Evolutionary conservation across 64 coral and sea anemone genomes (phyloP), one percentile per base, ranked within the genome.

Genomic region (Pachyseris speciosa): DNA sequence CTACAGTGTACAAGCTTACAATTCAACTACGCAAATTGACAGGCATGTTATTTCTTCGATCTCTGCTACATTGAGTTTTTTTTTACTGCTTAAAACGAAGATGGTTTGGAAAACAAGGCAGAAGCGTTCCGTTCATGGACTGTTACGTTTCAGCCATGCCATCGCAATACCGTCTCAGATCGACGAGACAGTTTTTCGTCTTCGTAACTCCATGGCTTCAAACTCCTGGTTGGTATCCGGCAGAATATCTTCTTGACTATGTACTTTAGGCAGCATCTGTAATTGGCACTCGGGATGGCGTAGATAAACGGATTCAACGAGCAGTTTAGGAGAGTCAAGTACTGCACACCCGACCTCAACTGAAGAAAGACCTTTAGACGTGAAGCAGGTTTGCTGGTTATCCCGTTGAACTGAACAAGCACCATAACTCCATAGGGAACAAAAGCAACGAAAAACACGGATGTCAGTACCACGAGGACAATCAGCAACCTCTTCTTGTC

Each of bases 351-450:
- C 10, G 8, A 47, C 38, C 28, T 25, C 1, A 76, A 13, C 3
- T 16, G 67, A 71, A 15, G 11, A 31, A 71, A 71, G 67, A 40
- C 31, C 15, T 32, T 10, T 4, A 4, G 16, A 19, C 31, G 33
- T 31, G 25, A 26, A 51, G 15, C 24, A 45, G 9, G 45, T 45
- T 19, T 37, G 7, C 52, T 73, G 16, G 37, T 69, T 17, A 58
- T 47, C 33, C 36, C 50, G 37, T 52, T 78, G 17, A 77, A 78
- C 37, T 47, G 52, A 9, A 78, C 29, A 27, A 89, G 78, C 9
- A 70, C n/a, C 4, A 63, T 17, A 22, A 89, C 52, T 13, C 87
- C 87, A 32, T 92, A 92, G 2, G 89, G 89, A 5, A 76, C 51
- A 37, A 50, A 86, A 3, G 59, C 65, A 2, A 74, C 28, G 65